phyloP scores from a whole-genome alignment of 2,888 invertebrate species.

The Proisotoma minuta region DNA sequence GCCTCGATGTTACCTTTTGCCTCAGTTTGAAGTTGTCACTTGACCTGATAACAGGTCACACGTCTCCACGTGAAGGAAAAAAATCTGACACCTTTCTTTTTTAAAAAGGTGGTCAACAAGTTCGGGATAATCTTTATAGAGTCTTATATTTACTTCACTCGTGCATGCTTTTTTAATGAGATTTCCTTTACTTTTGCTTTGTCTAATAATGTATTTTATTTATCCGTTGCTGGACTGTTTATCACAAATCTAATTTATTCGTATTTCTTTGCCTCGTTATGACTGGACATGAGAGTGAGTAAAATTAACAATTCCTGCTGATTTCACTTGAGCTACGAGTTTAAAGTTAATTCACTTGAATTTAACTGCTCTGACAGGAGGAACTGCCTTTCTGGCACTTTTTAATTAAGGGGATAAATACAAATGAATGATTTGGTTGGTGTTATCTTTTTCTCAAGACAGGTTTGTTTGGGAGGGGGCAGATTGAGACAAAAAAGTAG shows the following conservation, averaged over 20 bases:
- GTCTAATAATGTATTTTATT: too few relatives aligned
- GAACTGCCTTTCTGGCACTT: slow-evolving; percentile 28
- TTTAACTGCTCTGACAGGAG: slow-evolving; percentile 21
- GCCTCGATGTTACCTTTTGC: slow-evolving; percentile 42
- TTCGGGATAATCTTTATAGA: too few relatives aligned
- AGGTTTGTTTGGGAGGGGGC: slow-evolving; percentile 19
- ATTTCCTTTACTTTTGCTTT: too few relatives aligned
- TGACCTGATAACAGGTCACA: slow-evolving; percentile 34
- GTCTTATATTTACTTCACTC: not conserved
- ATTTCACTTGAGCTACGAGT: not conserved
- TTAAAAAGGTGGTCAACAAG: too few relatives aligned
- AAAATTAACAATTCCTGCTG: not conserved
- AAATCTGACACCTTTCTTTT: not conserved
- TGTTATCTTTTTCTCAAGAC: not conserved
- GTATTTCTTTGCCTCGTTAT: too few relatives aligned
- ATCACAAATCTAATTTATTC: not conserved
- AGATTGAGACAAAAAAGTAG: slow-evolving; percentile 22
- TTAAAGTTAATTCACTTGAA: not conserved
- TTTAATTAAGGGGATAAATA: too few relatives aligned
- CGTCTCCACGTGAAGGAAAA: too few relatives aligned
- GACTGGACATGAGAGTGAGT: too few relatives aligned
- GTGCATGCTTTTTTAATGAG: not conserved
- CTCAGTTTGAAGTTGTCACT: slow-evolving; percentile 30
- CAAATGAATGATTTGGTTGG: too few relatives aligned
- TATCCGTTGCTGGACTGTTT: not conserved